Evolutionary conservation across 1,140 invertebrate genomes (phyloP), one percentile per base, ranked within the genome.

Genomic region (Hydropsyche tenuis): DNA sequence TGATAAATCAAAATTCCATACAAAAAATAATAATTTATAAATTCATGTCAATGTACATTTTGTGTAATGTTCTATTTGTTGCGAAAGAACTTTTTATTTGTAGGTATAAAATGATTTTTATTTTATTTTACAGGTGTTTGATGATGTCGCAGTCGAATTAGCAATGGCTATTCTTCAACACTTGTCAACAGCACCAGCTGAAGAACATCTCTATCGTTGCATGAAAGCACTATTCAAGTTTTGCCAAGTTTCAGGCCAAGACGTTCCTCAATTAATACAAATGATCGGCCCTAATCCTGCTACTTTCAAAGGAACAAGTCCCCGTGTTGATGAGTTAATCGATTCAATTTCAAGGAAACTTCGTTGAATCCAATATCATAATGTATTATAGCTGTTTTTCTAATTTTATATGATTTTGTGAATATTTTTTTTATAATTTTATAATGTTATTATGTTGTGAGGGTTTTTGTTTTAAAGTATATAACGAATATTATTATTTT

Each of bases 131-230:
- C 30, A 96, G 94, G 93, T 96, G 16, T 97, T 96, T 82, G 95
- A 97, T 82, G 95, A 97, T 80, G 92, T 96, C 14, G 94, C 95
- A 30, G 93, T 96, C 18, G 95, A 97, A 83, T 82, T 97, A 77
- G 90, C 94, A 14, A 95, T 96, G 92, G 95, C 95, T n/a, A 85
- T 96, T 75, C 88, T 96, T 20, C 95, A 97, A 86, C 96, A 91
- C 84, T 91, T 96, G 84, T 91, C 92, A 77, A 87, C 87, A 60
- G 92, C 89, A 79, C 92, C 93, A 2, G 85, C 86, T 0, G 95
- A 96, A 84, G 92, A 95, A 78, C 89, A 93, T 66, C 84, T 94
- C 64, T 95, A 86, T 83, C 88, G 93, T 51, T 90, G 91, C 53
- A 87, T 93, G 84, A 93, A 93, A 77, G 92, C 94, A 0, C 85